Evolutionary conservation across 23 tunicate genomes (phyloP), one percentile per base, ranked within the genome.

Genomic region (Aplidium turbinatum): DNA sequence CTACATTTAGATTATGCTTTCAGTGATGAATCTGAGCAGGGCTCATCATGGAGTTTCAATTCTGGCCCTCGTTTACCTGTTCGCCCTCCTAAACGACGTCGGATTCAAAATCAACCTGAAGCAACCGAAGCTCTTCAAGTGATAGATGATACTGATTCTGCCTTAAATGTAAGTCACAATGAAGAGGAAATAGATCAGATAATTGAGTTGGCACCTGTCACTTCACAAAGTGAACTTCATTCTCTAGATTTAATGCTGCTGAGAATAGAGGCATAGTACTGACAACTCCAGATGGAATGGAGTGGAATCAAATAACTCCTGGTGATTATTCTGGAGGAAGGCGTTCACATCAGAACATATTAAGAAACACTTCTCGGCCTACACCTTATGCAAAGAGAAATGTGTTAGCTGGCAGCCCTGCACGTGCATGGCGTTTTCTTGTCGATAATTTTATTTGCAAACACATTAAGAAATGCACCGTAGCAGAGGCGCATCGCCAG

Each of bases 331-430:
- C 38, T 32, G 58, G 19, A 22, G 58, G 38, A 70, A 70, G 76
- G 47, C 46, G 35, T 47, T 70, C 38, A 34, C 76, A 25, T 35
- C 58, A 70, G 38, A 70, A 70, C 46, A 47, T 47, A 26, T 70
- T 46, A 58, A 30, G 18, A 70, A 22, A 70, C 47, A 24, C 38
- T 70, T 70, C 58, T 70, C 58, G 76, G 58, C n/a, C 38, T 70
- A 70, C 76, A 34, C 76, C 76, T 47, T 26, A 70, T n/a, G 58
- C 58, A 70, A 29, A 47, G 36, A 48, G 58, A 70, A 70, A 70
- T 47, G 76, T 46, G 76, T 70, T 46, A 47, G 57, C 76, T 48
- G 76, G 76, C 26, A 70, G 76, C 58, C 38, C 76, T 70, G 76
- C 76, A 70, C 47, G 58, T 70, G 58, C 58, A 70, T 70, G 76